These are phyloP conservation scores for Augochlora pura DNA, from an alignment of 1,140 invertebrate genomes.

Conservation along the genomic window DNA sequence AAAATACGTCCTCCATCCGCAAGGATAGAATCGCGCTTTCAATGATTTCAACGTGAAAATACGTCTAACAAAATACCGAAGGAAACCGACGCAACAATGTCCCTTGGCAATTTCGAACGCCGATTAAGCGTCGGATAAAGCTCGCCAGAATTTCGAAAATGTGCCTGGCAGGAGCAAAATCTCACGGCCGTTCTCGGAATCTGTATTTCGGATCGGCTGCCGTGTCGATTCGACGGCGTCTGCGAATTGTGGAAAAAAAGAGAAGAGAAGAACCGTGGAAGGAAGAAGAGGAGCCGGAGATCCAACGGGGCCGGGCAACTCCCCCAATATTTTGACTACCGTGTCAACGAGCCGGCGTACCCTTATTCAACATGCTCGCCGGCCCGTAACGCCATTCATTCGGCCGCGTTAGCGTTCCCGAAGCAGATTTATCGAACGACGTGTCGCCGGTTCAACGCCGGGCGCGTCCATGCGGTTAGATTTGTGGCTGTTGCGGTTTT, in stretches of 20 bases:
- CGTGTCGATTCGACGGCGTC: not conserved
- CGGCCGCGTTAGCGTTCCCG: conserved; percentile 56
- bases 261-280: too few relatives aligned
- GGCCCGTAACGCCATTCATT: conserved; percentile 73
- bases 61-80: too few relatives aligned
- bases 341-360: conserved; percentile 67
- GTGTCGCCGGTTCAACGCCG: conserved; percentile 60
- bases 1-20: too few relatives aligned
- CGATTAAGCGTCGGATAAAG: too few relatives aligned
- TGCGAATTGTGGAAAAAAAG: not conserved
- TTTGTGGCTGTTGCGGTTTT: conserved; percentile 73
- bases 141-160: too few relatives aligned
- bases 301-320: conserved; percentile 50
- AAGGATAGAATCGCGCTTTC: too few relatives aligned
- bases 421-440: conserved; percentile 64
- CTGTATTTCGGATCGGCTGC: not conserved
- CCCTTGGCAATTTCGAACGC: too few relatives aligned
- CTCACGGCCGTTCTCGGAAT: too few relatives aligned
- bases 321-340: conserved; percentile 76
- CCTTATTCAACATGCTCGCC: conserved; percentile 68
- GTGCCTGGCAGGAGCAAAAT: too few relatives aligned
- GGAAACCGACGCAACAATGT: too few relatives aligned
- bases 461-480: conserved; percentile 64
- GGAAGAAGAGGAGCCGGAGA: not conserved
- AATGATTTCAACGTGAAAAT: too few relatives aligned